A percentile compares a stretch with the other conserved stretches of the same genome.
Evolutionary conservation across 2,797 vertebrate species (phyloP).

Genomic region (Threskiornis aethiopicus): DNA sequence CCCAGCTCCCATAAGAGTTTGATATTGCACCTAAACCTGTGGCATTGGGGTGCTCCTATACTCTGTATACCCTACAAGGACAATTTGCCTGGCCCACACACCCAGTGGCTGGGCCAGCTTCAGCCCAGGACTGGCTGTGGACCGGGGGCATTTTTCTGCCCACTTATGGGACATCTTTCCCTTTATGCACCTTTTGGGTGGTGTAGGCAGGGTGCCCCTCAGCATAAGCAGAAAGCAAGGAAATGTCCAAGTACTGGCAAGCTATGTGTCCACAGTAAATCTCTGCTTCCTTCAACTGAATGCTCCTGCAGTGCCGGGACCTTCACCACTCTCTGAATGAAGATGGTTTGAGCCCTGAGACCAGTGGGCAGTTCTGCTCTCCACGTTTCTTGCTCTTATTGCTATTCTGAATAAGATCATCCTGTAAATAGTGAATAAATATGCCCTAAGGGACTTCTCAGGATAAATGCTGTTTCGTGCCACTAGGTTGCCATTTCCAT

Average conservation of each 20-base stretch:
- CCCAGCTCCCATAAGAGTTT: background rate
- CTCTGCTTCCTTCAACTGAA: background rate
- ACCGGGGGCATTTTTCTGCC: background rate
- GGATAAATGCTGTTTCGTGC: fast-evolving
- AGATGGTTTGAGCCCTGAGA: background rate
- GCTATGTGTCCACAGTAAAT: background rate
- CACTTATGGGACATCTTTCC: background rate
- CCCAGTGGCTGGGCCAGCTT: background rate
- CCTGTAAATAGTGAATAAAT: background rate
- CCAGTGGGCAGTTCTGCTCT: background rate
- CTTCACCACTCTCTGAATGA: background rate
- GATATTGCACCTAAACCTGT: background rate
- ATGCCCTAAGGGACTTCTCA: background rate
- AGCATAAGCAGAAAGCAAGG: background rate
- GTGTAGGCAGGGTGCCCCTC: background rate
- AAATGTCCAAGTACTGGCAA: background rate
- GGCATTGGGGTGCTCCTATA: background rate
- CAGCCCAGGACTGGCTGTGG: background rate
- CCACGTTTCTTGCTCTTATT: background rate
- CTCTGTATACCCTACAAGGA: background rate
- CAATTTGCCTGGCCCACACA: background rate
- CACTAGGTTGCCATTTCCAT: background rate
- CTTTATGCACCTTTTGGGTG: background rate
- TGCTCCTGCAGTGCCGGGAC: background rate
- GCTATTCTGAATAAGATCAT: background rate